Conservation (phyloP, 2,113 vertebrate species). For the Pyrgilauda ruficollis region DNA sequence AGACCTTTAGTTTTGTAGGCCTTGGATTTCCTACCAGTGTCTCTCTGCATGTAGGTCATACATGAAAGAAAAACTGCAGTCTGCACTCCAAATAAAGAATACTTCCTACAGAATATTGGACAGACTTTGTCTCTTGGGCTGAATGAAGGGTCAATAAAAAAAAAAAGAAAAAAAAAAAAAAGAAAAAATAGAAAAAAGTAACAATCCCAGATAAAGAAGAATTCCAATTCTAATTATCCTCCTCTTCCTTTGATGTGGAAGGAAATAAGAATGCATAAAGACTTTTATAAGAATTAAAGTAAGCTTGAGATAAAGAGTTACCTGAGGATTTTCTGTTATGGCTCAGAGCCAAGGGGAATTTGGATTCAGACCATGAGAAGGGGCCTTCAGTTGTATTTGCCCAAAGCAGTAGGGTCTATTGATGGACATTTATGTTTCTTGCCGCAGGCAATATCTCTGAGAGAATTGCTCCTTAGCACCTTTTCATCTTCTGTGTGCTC, state of each 20-base stretch:
- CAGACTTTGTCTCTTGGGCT: background rate
- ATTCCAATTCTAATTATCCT: background rate
- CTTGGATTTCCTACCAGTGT: background rate
- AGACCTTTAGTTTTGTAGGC: background rate
- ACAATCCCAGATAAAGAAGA: background rate
- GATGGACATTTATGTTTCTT: conserved; percentile 4
- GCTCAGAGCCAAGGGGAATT: background rate
- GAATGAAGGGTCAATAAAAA: background rate
- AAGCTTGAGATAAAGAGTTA: background rate
- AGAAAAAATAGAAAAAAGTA: background rate
- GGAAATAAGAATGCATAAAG: background rate
- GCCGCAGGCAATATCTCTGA: background rate
- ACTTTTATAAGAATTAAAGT: background rate
- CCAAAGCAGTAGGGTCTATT: background rate
- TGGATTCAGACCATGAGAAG: background rate
- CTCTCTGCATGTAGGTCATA: background rate
- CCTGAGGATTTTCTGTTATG: background rate
- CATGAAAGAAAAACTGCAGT: background rate
- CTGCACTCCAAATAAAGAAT: background rate
- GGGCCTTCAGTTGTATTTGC: background rate
- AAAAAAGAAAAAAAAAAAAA: background rate
- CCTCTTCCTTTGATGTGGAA: background rate
- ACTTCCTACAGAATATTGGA: background rate
- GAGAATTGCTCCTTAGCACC: background rate
- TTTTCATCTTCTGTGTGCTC: background rate